Percentiles rank a stretch among this genome's conserved stretches.
Evolutionary conservation across 2,113 vertebrate species (phyloP).

Genomic region (Chloroceryle aenea): DNA sequence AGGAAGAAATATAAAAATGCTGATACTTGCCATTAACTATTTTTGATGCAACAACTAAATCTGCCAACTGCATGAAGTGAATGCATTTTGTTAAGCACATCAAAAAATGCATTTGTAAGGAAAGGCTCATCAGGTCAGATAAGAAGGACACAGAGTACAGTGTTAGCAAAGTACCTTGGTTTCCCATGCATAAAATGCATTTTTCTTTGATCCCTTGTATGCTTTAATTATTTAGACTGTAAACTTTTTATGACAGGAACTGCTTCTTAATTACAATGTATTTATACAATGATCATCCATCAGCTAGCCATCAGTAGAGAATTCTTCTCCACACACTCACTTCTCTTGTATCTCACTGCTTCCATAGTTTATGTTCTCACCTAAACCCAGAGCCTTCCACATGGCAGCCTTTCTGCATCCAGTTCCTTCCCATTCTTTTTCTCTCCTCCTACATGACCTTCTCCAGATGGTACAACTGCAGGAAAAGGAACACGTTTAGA

Average conservation of each 20-base stretch:
- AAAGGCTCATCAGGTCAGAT: slow-evolving; percentile 43
- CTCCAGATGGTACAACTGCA: slow-evolving; percentile 4
- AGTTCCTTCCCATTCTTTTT: neutral
- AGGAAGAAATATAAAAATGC: slow-evolving; percentile 72
- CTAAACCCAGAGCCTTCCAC: neutral
- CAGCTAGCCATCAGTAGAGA: neutral
- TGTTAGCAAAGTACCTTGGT: slow-evolving; percentile 3
- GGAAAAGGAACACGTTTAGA: neutral
- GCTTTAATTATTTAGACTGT: slow-evolving; percentile 7
- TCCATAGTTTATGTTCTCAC: neutral
- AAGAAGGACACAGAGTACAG: neutral
- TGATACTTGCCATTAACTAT: slow-evolving; percentile 73
- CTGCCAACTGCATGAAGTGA: slow-evolving; percentile 69
- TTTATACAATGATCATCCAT: neutral
- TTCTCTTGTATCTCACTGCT: neutral
- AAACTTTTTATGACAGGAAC: neutral
- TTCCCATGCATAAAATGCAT: neutral
- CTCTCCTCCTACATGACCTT: neutral
- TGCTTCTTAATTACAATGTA: neutral
- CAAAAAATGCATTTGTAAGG: slow-evolving; percentile 61
- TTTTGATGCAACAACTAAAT: slow-evolving; percentile 70
- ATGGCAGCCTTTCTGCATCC: neutral
- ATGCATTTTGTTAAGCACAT: slow-evolving; percentile 73
- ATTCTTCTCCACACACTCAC: neutral
- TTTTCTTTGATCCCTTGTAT: neutral